Evolutionary conservation across 2,888 invertebrate genomes (phyloP), one percentile per base, ranked within the genome.

Genomic region (Salticus scenicus): DNA sequence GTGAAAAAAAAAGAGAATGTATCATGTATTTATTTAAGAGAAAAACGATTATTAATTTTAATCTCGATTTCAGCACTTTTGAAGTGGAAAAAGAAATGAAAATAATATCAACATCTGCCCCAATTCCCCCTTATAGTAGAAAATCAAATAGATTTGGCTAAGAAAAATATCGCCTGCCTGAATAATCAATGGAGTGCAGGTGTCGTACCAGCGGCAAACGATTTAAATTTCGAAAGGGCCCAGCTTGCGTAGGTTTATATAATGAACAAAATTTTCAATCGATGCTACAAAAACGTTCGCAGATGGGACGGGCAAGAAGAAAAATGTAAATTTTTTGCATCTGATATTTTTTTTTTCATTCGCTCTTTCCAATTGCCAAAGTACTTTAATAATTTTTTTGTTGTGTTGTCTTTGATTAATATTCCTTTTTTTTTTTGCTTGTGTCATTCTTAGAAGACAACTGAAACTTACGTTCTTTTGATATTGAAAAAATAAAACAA

Each of bases 161-260:
- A 57, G 57, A 57, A 57, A 57, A 57, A 57, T 57, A 57, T 57
- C 57, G 57, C 24, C 57, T 57, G 57, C 24, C 7, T 20, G 64
- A 82, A 82, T 75, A 82, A 82, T 82, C 82, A 82, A 82, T 82
- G 82, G 64, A 71, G 75, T 82, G 82, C 82, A 82, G 82, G 82
- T 82, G 82, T 82, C 82, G 74, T 63, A 70, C 82, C 42, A 27
- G 70, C 12, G 70, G 82, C 75, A 42, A 51, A 57, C 75, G 75
- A 76, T 82, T 82, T 76, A 82, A 82, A 76, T 82, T 82, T 76
- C 20, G 42, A 47, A 5, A 12, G 63, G 42, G 64, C 69, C 41
- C 82, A 76, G 82, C 82, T 82, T 75, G 82, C 64, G 63, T 57
- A 57, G 57, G 57, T 81, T 78, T 70, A 57, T 76, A 47, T 82